Percentiles rank a stretch among this genome's conserved stretches.
Conservation (phyloP, 2,797 vertebrate genomes). For the Malurus splendens region DNA sequence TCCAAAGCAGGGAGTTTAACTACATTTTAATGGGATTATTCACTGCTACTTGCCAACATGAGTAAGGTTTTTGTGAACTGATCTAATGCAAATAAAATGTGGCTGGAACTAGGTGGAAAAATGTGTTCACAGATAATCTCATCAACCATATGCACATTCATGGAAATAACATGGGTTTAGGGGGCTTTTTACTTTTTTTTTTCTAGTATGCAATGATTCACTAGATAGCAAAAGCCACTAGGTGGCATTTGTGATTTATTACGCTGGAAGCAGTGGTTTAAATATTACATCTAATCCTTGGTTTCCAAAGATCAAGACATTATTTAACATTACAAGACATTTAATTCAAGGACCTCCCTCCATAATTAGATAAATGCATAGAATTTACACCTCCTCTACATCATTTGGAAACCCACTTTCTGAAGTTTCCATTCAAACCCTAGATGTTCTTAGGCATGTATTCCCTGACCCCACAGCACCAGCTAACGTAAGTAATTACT, state of each 20-base stretch:
- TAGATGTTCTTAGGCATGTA: constrained; percentile 43
- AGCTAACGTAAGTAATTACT: constrained; percentile 73
- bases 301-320: constrained; percentile 51
- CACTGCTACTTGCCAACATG: neutral
- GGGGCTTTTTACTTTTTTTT: rapidly evolving
- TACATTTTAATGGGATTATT: neutral
- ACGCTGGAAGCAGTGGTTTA: constrained; percentile 26
- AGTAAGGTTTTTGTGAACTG: neutral
- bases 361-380: constrained; percentile 29
- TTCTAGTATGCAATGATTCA: neutral
- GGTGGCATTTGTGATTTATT: constrained; percentile 81
- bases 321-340: constrained; percentile 55
- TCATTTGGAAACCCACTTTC: neutral
- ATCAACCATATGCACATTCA: neutral
- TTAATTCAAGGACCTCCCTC: constrained; percentile 38
- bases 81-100: neutral
- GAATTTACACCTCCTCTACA: constrained; percentile 4
- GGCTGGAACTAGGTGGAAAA: neutral
- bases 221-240: constrained; percentile 63
- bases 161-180: neutral
- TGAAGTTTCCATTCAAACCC: constrained; percentile 55
- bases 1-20: neutral
- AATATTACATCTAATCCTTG: constrained; percentile 42
- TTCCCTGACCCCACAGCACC: constrained; percentile 65
- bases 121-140: neutral